phyloP scores from a whole-genome alignment of 2,888 invertebrate genomes.

The Spodoptera picta region DNA sequence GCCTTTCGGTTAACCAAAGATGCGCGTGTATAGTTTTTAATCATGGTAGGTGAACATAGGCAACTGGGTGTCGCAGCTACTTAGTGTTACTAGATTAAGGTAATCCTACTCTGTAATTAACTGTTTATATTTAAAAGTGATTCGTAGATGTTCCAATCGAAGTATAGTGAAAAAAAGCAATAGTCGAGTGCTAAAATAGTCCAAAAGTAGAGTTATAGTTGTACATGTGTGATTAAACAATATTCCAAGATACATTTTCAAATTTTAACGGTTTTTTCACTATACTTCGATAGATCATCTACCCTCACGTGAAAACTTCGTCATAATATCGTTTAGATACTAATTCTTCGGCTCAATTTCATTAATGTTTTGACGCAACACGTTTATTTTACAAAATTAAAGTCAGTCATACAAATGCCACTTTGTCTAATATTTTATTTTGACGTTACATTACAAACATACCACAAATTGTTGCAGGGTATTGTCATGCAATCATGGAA shows the following conservation, averaged over 20 bases:
- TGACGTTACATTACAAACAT: slow-evolving; percentile 45
- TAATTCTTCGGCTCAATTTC: slow-evolving; percentile 59
- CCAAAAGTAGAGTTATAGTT: no score
- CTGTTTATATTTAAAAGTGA: slow-evolving; percentile 38
- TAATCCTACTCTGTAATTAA: slow-evolving; percentile 50
- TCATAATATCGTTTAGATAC: slow-evolving; percentile 50
- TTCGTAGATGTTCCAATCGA: slow-evolving; percentile 17
- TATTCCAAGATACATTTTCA: neutral
- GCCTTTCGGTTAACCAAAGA: slow-evolving; percentile 73
- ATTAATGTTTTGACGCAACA: slow-evolving; percentile 46
- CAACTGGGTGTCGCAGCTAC: slow-evolving; percentile 66
- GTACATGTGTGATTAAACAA: slow-evolving; percentile 15
- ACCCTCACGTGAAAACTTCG: slow-evolving; percentile 26
- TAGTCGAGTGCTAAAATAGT: no score
- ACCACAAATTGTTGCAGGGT: slow-evolving; percentile 68
- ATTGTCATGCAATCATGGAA: slow-evolving; percentile 70
- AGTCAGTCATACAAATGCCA: slow-evolving; percentile 38
- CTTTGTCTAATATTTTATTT: slow-evolving; percentile 29
- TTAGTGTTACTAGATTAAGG: slow-evolving; percentile 61
- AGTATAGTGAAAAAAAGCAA: slow-evolving; percentile 19
- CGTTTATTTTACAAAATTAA: slow-evolving; percentile 22
- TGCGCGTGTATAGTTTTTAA: slow-evolving; percentile 66
- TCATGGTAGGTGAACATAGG: slow-evolving; percentile 62
- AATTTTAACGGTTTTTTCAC: slow-evolving; percentile 12
- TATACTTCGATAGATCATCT: slow-evolving; percentile 21